A percentile compares a stretch with the other conserved stretches of the same genome.
These are phyloP conservation scores for Anas flavirostris DNA, from an alignment of 2,797 vertebrate species.

Conservation along the genomic window DNA sequence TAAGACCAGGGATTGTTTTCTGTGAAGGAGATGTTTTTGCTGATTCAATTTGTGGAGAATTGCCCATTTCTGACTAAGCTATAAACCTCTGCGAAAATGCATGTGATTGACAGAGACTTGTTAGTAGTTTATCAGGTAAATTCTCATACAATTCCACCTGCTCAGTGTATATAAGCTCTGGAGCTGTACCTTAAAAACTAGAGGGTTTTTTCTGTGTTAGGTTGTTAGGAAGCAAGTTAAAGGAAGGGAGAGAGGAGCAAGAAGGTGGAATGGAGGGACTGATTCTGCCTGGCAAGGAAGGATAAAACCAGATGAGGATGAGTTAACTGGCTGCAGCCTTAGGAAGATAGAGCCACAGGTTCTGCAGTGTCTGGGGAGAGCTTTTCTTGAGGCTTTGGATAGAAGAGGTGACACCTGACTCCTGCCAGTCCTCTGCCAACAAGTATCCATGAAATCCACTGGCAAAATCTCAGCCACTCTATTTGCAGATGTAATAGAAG, in stretches of 20 bases:
- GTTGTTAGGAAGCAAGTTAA: background rate
- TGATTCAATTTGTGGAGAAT: background rate
- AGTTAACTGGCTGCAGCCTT: background rate
- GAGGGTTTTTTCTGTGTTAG: background rate
- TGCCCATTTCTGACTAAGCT: background rate
- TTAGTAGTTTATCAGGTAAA: background rate
- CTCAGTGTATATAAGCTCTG: rapidly evolving
- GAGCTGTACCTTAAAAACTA: background rate
- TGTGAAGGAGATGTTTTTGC: background rate
- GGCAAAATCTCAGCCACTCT: background rate
- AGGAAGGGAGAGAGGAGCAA: background rate
- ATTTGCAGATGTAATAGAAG: background rate
- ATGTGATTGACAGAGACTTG: background rate
- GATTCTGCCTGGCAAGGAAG: background rate
- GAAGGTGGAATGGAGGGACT: background rate
- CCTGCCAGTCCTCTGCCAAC: background rate
- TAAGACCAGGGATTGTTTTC: background rate
- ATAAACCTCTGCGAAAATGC: background rate
- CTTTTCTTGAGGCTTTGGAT: background rate
- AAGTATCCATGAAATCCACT: background rate
- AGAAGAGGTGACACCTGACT: background rate
- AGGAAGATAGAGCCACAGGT: background rate
- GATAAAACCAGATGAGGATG: background rate
- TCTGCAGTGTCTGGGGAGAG: background rate
- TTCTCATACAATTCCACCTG: background rate